Evolutionary conservation across 2,797 vertebrate species (phyloP), one percentile per base, ranked within the genome.

Genomic region (Phaenicophaeus curvirostris): DNA sequence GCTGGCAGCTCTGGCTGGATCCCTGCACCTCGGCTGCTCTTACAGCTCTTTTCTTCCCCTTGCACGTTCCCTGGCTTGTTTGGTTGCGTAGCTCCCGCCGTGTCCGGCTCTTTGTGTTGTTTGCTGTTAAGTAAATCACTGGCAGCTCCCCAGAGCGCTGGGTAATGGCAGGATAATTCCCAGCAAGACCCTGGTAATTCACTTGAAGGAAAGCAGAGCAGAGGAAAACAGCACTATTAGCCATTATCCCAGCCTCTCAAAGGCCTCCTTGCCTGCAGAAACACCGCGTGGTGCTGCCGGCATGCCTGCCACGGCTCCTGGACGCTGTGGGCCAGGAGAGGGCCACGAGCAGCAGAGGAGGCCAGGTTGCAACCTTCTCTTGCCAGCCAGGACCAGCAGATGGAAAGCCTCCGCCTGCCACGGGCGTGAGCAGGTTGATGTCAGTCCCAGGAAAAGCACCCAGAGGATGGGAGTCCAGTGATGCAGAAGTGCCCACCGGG

Each of bases 141-240:
- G 94, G 93, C 95, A 86, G 62, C 90, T 90, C 93, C 96, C 96
- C 93, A 96, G 95, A 96, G 96, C 51, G 81, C 96, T 85, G 93
- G 94, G 97, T 92, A 97, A 96, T 96, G 95, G 62, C 92, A 68
- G 75, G 93, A 94, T 69, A 66, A 93, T 96, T 97, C 96, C 95
- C 54, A 92, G 96, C 94, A 94, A 91, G 95, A 95, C 93, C 95
- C 86, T 88, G 92, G 95, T 97, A 97, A 98, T 97, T 97, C 97
- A 97, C 92, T 97, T 95, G 95, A 96, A 97, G 97, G 62, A 94
- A 96, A 96, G 95, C 96, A 96, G 96, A 96, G 96, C 93, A 94
- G 94, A 93, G 96, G 95, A 96, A 96, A 96, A 96, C 24, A 87
- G 81, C 96, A 94, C 93, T 95, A 95, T 96, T 94, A 94, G 95